Conservation (phyloP, 2,888 invertebrate genomes). For the Andrena chrysosceles region DNA sequence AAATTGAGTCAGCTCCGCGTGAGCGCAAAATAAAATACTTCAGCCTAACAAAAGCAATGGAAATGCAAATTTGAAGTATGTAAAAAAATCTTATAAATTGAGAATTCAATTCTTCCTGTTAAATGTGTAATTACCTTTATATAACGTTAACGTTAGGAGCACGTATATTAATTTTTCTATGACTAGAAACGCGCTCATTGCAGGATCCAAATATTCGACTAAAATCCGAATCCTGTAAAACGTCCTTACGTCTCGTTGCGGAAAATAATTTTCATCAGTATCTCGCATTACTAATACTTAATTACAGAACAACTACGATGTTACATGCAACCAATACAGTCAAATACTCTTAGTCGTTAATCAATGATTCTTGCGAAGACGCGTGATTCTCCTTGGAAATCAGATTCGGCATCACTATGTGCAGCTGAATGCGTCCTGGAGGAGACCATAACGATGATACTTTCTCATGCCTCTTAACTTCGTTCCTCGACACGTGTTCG, state of each 20-base stretch:
- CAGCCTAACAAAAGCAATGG: neutral
- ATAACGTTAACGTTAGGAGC: neutral
- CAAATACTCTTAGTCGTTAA: slow-evolving; percentile 59
- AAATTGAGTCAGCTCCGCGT: neutral
- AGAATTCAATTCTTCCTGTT: no score
- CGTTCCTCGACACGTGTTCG: slow-evolving; percentile 18
- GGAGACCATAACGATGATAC: slow-evolving; percentile 68
- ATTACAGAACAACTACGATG: slow-evolving; percentile 16
- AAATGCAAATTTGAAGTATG: no score
- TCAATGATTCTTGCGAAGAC: slow-evolving; percentile 78
- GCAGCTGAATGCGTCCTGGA: slow-evolving; percentile 85
- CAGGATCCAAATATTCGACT: neutral
- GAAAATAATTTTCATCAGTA: slow-evolving; percentile 15
- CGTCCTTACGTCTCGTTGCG: neutral
- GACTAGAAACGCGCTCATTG: neutral
- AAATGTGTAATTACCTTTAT: slow-evolving; percentile 29
- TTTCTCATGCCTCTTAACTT: slow-evolving; percentile 6
- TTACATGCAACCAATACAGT: slow-evolving; percentile 12
- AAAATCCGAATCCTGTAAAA: neutral
- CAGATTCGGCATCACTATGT: slow-evolving; percentile 80
- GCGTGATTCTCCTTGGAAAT: slow-evolving; percentile 68
- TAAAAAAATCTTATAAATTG: no score
- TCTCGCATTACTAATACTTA: slow-evolving; percentile 10
- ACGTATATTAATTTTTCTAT: neutral
- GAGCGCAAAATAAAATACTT: neutral